These are phyloP conservation scores for Cnemophilus loriae DNA, from an alignment of 2,113 vertebrate genomes.

Conservation along the genomic window DNA sequence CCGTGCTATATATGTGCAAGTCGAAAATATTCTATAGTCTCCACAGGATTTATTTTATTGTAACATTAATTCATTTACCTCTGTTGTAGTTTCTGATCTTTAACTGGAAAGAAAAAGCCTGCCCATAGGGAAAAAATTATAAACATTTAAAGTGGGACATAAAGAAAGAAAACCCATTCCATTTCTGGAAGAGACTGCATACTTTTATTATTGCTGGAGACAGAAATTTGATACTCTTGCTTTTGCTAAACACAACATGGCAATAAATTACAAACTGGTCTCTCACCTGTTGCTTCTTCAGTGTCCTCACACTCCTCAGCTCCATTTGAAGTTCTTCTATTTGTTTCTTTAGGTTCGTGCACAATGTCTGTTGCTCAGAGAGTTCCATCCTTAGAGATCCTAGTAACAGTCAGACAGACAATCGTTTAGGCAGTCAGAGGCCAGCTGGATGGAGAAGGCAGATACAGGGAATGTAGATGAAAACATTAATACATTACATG, in stretches of 20 bases:
- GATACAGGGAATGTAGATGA: neutral
- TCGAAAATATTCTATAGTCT: neutral
- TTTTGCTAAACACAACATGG: neutral
- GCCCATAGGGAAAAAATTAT: neutral
- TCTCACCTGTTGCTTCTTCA: constrained; percentile 78
- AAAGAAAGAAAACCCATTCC: neutral
- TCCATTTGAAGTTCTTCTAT: constrained; percentile 81
- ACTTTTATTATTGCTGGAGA: neutral
- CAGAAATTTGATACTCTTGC: neutral
- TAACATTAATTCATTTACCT: neutral
- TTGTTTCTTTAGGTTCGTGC: constrained; percentile 84
- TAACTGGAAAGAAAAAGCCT: neutral
- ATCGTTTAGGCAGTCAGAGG: neutral
- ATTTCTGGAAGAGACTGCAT: neutral
- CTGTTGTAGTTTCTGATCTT: neutral
- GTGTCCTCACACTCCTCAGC: constrained; percentile 75
- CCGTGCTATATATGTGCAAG: neutral
- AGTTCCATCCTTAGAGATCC: constrained; percentile 86
- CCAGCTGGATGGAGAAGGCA: neutral
- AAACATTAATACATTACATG: neutral
- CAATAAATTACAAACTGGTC: neutral
- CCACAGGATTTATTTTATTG: neutral
- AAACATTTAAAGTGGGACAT: neutral
- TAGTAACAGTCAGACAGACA: constrained; percentile 54
- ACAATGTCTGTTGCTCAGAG: constrained; percentile 81